These are phyloP conservation scores for Watsonalla cultraria DNA, from an alignment of 2,888 invertebrate species.

Conservation along the genomic window DNA sequence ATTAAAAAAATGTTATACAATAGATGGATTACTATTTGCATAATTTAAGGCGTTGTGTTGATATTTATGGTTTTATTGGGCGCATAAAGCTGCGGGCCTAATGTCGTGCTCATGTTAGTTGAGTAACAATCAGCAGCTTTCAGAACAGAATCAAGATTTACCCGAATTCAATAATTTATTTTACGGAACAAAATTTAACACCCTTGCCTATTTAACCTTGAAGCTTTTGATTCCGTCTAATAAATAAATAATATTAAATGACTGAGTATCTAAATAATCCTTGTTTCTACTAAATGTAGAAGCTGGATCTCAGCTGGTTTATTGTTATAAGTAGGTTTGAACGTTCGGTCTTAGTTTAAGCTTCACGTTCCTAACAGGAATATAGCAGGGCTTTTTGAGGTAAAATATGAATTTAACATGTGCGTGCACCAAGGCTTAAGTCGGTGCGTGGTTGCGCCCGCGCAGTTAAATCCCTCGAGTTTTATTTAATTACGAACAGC, in stretches of 20 bases:
- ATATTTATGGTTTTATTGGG: not conserved
- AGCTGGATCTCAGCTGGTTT: too few species aligned
- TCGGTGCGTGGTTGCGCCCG: conserved; percentile 25
- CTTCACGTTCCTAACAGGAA: too few species aligned
- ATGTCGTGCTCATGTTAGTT: too few species aligned
- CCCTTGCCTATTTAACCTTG: not conserved
- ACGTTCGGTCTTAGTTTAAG: too few species aligned
- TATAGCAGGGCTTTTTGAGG: not conserved
- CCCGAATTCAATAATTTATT: too few species aligned
- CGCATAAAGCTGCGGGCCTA: not conserved
- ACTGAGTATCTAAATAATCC: too few species aligned
- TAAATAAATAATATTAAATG: too few species aligned
- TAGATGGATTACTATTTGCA: conserved; percentile 44
- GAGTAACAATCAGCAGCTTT: too few species aligned
- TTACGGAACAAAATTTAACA: too few species aligned
- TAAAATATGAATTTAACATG: conserved; percentile 7
- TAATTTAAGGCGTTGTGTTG: conserved; percentile 22
- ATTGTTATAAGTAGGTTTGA: too few species aligned
- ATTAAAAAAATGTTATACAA: conserved; percentile 40
- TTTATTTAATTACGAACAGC: conserved; percentile 52
- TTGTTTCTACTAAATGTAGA: too few species aligned
- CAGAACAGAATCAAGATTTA: not conserved
- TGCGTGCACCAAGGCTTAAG: conserved; percentile 14
- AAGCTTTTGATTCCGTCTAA: too few species aligned
- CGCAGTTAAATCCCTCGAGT: conserved; percentile 43